Evolutionary conservation across 2,797 vertebrate species (phyloP), one percentile per base, ranked within the genome.

Genomic region (Enteromius viviparus): DNA sequence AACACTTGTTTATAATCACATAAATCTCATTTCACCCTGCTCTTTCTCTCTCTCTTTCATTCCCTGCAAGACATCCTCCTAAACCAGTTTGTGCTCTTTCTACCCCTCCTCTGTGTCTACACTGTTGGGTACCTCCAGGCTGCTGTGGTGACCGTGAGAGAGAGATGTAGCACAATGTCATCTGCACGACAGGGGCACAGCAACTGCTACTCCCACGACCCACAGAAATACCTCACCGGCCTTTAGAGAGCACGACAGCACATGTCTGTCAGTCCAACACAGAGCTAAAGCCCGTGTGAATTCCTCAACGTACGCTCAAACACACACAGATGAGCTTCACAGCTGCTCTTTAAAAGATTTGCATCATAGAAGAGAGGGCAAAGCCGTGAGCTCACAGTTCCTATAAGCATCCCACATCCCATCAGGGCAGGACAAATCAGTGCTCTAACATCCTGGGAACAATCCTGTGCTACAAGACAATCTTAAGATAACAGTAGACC

Each of bases 161-260:
- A 80, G 85, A 87, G 78, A 80, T 71, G 82, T 81, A 80, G 34
- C 70, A 51, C 78, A 58, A 84, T 87, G 82, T 86, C 87, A 89
- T 81, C 82, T 72, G 75, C 40, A 78, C 74, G 15, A 88, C 85
- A 84, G 76, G 65, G 80, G 79, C 79, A 85, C 62, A 88, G 80
- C 88, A 89, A 89, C 85, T 89, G 88, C 85, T 32, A 80, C 78
- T 87, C 88, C 86, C 87, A 85, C 84, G 83, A 80, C 80, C 75
- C 60, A 76, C 84, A 86, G 70, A 87, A 88, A 89, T 89, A 87
- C 82, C 65, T 87, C 82, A 26, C 68, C 64, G 34, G 49, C 47
- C 68, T 78, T 80, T 51, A 68, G 55, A 65, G 45, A 85, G 70
- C 82, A 85, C 10, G 32, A 74, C 60, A 76, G 72, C 88, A 86